phyloP scores from a whole-genome alignment of 2,888 invertebrate species.

The Panopea generosa region DNA sequence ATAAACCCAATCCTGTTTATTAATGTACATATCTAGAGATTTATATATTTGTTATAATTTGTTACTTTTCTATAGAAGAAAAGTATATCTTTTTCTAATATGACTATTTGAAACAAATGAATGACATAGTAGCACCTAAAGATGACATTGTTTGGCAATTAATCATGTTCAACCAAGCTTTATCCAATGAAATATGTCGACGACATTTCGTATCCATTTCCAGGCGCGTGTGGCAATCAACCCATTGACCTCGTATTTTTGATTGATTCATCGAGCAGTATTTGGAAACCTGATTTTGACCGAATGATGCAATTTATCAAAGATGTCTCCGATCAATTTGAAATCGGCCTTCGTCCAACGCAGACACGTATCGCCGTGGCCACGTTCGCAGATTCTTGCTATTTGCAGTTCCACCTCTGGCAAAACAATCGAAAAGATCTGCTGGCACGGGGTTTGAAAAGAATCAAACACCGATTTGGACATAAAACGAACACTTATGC shows the following conservation, averaged over 20 bases:
- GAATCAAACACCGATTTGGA: conserved; percentile 57
- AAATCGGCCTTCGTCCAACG: conserved; percentile 54
- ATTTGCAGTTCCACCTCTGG: conserved; percentile 65
- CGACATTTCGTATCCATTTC: no score
- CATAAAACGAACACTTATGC: conserved; percentile 59
- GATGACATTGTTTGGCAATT: no score
- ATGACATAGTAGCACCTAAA: no score
- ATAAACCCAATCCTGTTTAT: no score
- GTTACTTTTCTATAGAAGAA: no score
- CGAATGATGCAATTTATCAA: conserved; percentile 64
- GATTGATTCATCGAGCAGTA: conserved; percentile 72
- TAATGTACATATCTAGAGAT: no score
- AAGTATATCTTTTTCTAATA: no score
- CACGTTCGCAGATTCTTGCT: conserved; percentile 58
- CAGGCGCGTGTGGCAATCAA: conserved; percentile 27
- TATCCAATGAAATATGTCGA: no score
- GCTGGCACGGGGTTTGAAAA: conserved; percentile 46
- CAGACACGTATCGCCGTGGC: conserved; percentile 67
- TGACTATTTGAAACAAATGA: no score
- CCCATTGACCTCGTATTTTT: conserved; percentile 68
- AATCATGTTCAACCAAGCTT: no score
- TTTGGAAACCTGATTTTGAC: conserved; percentile 69
- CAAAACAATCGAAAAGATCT: conserved; percentile 51
- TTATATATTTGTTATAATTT: no score
- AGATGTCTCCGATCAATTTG: conserved; percentile 62